Conservation (phyloP, 1,140 invertebrate genomes). For the Agrypnia vestita region DNA sequence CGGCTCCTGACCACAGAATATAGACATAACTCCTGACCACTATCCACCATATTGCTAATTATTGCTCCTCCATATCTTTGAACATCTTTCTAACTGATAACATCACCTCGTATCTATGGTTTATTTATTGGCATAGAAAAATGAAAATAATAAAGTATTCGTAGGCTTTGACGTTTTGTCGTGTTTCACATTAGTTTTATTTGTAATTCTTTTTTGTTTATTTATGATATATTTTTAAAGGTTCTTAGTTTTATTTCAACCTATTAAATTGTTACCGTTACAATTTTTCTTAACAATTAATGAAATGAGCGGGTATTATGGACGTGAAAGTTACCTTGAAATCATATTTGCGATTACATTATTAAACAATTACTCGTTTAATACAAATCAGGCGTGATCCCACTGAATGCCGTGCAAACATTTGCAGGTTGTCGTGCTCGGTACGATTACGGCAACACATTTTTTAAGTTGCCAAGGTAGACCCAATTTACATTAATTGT, state of each 20-base stretch:
- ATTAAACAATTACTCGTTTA: slow-evolving; percentile 39
- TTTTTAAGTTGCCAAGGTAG: slow-evolving; percentile 34
- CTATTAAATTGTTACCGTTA: background rate
- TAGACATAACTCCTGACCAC: no score
- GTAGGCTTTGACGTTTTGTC: slow-evolving; percentile 47
- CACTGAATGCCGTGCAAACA: slow-evolving; percentile 46
- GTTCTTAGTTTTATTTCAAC: background rate
- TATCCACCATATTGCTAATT: no score
- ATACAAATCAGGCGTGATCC: slow-evolving; percentile 35
- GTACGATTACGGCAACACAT: slow-evolving; percentile 9
- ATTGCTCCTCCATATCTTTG: no score
- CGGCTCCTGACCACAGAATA: no score
- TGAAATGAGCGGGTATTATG: slow-evolving; percentile 1
- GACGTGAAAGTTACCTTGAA: slow-evolving; percentile 59
- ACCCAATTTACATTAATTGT: background rate
- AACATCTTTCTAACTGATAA: no score
- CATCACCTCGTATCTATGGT: background rate
- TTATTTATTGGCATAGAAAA: slow-evolving; percentile 20
- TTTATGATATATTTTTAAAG: background rate
- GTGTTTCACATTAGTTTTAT: slow-evolving; percentile 29
- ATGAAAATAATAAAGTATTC: background rate
- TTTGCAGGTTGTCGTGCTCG: slow-evolving; percentile 35
- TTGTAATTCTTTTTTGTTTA: slow-evolving; percentile 28
- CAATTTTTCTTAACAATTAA: background rate
- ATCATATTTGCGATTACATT: slow-evolving; percentile 52